Evolutionary conservation across 2,797 vertebrate species (phyloP).

Genomic region (Pogonophryne albipinna): DNA sequence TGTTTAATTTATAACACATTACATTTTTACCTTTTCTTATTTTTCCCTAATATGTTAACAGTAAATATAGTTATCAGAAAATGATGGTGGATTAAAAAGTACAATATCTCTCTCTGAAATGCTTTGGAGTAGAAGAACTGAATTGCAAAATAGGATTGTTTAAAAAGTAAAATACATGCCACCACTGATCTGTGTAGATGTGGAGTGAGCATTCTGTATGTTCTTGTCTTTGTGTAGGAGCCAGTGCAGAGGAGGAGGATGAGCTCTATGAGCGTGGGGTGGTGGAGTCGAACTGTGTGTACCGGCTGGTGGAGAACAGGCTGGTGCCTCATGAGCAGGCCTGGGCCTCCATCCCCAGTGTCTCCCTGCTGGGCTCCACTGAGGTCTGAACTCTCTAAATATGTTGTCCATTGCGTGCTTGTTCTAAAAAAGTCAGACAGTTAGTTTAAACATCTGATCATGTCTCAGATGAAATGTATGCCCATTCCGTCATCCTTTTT

Average conservation of each 20-base stretch:
- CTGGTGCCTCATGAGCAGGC: constrained; percentile 84
- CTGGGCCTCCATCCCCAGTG: constrained; percentile 82
- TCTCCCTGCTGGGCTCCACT: constrained; percentile 76
- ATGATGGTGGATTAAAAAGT: too few relatives aligned
- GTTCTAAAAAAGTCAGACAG: fast-evolving
- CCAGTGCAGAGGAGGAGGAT: constrained; percentile 81
- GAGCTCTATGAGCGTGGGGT: constrained; percentile 82
- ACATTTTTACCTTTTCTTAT: too few relatives aligned
- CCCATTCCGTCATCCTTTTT: constrained; percentile 7
- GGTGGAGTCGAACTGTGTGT: constrained; percentile 88
- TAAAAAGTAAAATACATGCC: too few relatives aligned
- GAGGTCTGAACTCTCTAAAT: constrained; percentile 70
- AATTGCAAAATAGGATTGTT: too few relatives aligned
- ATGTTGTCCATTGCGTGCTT: not conserved
- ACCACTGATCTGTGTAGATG: not conserved
- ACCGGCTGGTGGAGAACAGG: constrained; percentile 83
- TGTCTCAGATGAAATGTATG: not conserved
- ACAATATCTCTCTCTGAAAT: too few relatives aligned
- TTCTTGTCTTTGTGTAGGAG: constrained; percentile 60
- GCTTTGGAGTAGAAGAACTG: too few relatives aligned
- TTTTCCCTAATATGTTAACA: too few relatives aligned
- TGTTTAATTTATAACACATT: too few relatives aligned
- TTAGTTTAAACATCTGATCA: not conserved
- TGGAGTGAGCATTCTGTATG: not conserved
- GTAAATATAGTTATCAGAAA: too few relatives aligned